Evolutionary conservation across 2,888 invertebrate genomes (phyloP), one percentile per base, ranked within the genome.

Genomic region (Celastrina argiolus): DNA sequence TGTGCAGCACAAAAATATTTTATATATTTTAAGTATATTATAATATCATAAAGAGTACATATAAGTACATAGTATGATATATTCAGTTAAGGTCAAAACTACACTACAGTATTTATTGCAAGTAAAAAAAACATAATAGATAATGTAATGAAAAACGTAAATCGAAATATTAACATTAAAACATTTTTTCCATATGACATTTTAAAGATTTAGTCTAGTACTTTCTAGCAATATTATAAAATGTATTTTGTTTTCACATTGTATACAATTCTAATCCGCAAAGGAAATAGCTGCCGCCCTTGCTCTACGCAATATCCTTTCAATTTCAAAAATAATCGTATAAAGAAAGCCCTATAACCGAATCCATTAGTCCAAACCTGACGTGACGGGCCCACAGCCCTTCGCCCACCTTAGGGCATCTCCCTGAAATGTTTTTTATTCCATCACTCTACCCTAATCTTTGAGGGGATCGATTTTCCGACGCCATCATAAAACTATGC

Each of bases 401-500:
- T 51, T 51, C 51, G 51, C 51, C 51, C 51, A 51, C 51, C 51
- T 51, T 51, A 51, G 51, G 51, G 51, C 51, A 51, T 51, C 51
- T 51, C 51, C 51, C 51, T 51, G 51, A 26, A 26, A 51, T 51
- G 51, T 88, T 87, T 69, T 71, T 71, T 65, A 65, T 87, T 87
- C 84, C 83, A 85, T 84, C 85, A 84, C 76, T 78, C 80, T 80
- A 80, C 79, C 80, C 80, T 88, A 87, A 88, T 88, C 88, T 87
- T 84, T 89, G 87, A 87, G 73, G 76, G 73, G 73, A 88, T 88
- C 87, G 88, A 88, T 89, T 84, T 85, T 81, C 80, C 78, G 78
- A 78, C 78, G 78, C 75, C 81, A 81, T 78, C 79, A 80, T 82
- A 78, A 88, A 89, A 90, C 89, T 90, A 89, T 87, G 84, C 85